A percentile compares a stretch with the other conserved stretches of the same genome.
Conservation (phyloP, 92 coral and sea anemone species). For the Parazoanthus swiftii region DNA sequence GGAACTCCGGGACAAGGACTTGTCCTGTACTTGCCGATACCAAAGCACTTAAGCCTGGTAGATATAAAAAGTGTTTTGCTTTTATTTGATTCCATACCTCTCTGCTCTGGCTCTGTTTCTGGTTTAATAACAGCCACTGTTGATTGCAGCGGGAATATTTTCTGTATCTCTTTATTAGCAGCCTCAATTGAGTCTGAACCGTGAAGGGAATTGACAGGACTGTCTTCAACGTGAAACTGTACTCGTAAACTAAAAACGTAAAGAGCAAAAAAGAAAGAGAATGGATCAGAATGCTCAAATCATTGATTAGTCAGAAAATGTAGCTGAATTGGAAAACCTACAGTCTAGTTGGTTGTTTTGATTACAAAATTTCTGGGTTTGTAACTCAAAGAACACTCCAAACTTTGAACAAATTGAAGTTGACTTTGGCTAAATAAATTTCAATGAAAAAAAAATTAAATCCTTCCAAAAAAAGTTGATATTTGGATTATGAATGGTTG, state of each 20-base stretch:
- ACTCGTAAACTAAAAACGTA: conserved; percentile 70
- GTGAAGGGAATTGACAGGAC: conserved; percentile 93
- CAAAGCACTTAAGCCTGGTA: no score
- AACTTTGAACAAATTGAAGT: no score
- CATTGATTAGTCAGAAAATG: no score
- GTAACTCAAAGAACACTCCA: no score
- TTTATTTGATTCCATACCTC: conserved; percentile 53
- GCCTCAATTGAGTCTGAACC: conserved; percentile 82
- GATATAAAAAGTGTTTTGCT: not conserved
- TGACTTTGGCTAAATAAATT: no score
- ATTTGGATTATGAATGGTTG: not conserved
- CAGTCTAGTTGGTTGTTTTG: not conserved
- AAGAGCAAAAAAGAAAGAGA: not conserved
- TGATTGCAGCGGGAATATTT: conserved; percentile 91
- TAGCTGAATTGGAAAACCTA: not conserved
- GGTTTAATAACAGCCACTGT: conserved; percentile 98
- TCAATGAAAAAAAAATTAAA: not conserved
- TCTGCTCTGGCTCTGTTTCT: conserved; percentile 76
- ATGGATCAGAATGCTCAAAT: no score
- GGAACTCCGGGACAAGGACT: no score
- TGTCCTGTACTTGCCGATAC: no score
- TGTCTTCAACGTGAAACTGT: conserved; percentile 95
- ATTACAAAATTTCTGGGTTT: no score
- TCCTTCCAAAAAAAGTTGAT: not conserved
- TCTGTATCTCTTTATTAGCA: conserved; percentile 83